A percentile compares a stretch with the other conserved stretches of the same genome.
Evolutionary conservation across 2,113 vertebrate genomes (phyloP).

Genomic region (Ancistrus triradiatus): DNA sequence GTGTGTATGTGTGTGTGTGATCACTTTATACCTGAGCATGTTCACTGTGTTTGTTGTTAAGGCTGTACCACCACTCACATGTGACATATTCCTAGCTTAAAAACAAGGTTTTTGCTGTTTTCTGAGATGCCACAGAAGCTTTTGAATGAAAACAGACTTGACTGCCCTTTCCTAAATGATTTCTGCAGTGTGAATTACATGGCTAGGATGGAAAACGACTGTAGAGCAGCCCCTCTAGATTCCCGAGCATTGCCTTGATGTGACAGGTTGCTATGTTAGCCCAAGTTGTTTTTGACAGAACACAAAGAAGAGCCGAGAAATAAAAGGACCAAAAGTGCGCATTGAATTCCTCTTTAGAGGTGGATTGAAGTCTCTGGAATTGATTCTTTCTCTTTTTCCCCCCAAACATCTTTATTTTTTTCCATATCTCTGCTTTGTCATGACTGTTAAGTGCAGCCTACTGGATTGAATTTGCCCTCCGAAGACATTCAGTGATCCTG

Average conservation of each 20-base stretch:
- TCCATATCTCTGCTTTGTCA: conserved; percentile 54
- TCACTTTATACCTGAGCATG: too few relatives aligned
- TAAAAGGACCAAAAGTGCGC: conserved; percentile 49
- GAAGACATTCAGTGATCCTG: conserved; percentile 62
- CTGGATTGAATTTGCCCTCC: conserved; percentile 62
- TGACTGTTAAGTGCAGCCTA: conserved; percentile 54
- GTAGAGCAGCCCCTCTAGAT: conserved; percentile 57
- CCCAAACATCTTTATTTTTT: conserved; percentile 54
- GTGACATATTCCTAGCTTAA: not conserved
- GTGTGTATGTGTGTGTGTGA: too few relatives aligned
- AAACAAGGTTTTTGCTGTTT: not conserved
- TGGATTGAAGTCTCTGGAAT: conserved; percentile 58
- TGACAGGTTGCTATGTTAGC: conserved; percentile 67
- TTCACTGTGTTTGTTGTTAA: too few relatives aligned
- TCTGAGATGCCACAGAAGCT: not conserved
- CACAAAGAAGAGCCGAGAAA: conserved; percentile 57
- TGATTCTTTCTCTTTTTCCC: conserved; percentile 48
- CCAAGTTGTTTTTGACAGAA: conserved; percentile 72
- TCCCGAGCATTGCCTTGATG: conserved; percentile 62
- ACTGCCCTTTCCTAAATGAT: conserved; percentile 33
- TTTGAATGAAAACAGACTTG: conserved; percentile 7
- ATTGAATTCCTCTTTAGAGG: conserved; percentile 53
- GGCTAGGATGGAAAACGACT: conserved; percentile 48
- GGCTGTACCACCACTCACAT: too few relatives aligned
- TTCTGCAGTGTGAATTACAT: conserved; percentile 47